Evolutionary conservation across 1,140 invertebrate species (phyloP), one percentile per base, ranked within the genome.

Genomic region (Proales similis): DNA sequence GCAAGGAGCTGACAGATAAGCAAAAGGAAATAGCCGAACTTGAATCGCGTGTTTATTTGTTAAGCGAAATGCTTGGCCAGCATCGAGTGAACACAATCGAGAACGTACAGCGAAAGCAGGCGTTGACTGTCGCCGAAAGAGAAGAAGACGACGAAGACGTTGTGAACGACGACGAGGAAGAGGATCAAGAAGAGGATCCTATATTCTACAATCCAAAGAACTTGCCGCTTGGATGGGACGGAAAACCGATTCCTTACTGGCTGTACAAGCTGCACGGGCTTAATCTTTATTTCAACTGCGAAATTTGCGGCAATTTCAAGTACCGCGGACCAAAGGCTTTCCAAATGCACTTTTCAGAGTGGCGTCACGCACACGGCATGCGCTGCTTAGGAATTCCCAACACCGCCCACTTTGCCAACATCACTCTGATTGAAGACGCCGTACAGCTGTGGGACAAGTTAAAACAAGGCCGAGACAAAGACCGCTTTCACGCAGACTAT

Each of bases 281-380:
- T 1, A 99, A 99, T 75, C 94, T 99, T 45, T 94, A 88, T 72
- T 99, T 97, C 73, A 92, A 88, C 64, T 99, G 95, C 76, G 95
- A 99, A 77, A 99, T 99, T 64, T 99, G 95, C 78, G 95, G 94
- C n/a, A 98, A 98, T 77, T 94, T 88, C 69, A 90, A 88, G 0
- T 99, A 99, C 76, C 94, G 97, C 77, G 95, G 95, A 1, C 95
- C 95, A 0, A 99, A 99, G 77, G 93, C 94, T n/a, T 99, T 98
- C 74, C 94, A 98, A 74, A 81, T 90, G 48, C 95, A 99, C 79
- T 99, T 99, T 80, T 91, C 93, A 1, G 94, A 99, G 77, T 99
- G 95, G 93, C 79, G 95, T 49, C 95, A 99, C 78, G 93, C 95
- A 27, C 93, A 99, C 77, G 94, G 94, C 14, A 98, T 99, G 94